Conservation (phyloP, 2,888 invertebrate species). For the Pyrrhia umbra region DNA sequence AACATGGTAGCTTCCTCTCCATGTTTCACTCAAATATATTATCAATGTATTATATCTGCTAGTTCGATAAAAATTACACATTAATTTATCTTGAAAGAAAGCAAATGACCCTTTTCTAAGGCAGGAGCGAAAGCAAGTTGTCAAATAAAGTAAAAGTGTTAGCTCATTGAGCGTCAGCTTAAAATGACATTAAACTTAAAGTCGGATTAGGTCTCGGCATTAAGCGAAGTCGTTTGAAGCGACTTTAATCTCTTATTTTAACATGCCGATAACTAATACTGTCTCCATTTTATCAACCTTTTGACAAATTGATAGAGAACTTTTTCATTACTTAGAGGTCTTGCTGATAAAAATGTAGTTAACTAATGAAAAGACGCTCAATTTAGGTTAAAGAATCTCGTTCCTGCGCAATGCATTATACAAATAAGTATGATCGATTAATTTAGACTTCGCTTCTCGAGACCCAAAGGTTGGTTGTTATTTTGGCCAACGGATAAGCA, state of each 20-base stretch:
- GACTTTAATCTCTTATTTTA: constrained; percentile 43
- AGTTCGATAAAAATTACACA: no score
- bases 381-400: background rate
- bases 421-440: no score
- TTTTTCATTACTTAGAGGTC: no score
- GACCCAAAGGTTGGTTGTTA: no score
- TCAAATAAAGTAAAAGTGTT: constrained; percentile 21
- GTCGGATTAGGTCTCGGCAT: constrained; percentile 26
- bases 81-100: background rate
- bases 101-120: background rate
- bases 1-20: no score
- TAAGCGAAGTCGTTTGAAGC: constrained; percentile 44
- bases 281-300: constrained; percentile 5
- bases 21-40: no score
- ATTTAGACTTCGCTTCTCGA: no score
- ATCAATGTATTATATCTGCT: no score
- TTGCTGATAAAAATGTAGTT: background rate
- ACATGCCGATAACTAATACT: constrained; percentile 50
- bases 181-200: constrained; percentile 41
- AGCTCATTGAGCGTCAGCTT: constrained; percentile 39
- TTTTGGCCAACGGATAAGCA: no score
- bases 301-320: constrained; percentile 3
- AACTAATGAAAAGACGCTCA: background rate
- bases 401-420: background rate
- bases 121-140: constrained; percentile 16